phyloP scores from a whole-genome alignment of 2,888 invertebrate genomes.

The Periphyllus acericola region DNA sequence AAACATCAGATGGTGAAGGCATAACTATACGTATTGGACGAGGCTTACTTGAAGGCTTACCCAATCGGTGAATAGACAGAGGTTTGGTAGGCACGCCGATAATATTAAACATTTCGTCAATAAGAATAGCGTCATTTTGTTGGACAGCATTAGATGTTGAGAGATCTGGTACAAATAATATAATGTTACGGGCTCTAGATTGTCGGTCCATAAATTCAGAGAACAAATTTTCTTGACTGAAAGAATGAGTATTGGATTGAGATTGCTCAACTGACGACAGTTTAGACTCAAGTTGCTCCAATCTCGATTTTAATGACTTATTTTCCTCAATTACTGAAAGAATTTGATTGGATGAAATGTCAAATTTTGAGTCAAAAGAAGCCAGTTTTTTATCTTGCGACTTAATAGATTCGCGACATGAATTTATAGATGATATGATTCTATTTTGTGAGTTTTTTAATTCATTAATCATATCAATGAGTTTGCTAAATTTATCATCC shows the following conservation, averaged over 20 bases:
- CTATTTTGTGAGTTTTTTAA: no score
- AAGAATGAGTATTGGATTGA: not conserved
- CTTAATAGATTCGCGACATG: no score
- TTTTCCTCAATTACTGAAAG: not conserved
- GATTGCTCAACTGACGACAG: not conserved
- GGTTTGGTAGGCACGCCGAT: not conserved
- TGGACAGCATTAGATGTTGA: not conserved
- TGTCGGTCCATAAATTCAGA: no score
- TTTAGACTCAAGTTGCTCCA: conserved; percentile 3
- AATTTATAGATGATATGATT: no score
- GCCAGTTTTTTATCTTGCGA: no score
- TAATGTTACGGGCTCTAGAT: no score
- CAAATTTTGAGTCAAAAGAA: conserved; percentile 32
- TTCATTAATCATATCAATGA: no score
- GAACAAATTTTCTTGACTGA: not conserved
- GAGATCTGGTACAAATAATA: conserved; percentile 1
- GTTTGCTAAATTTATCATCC: no score
- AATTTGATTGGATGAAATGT: not conserved
- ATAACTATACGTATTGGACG: not conserved
- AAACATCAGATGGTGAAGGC: no score
- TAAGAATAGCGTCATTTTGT: not conserved
- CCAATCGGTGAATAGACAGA: not conserved
- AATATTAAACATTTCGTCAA: no score
- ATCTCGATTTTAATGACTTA: conserved; percentile 6
- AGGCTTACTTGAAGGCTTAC: not conserved